Percentiles rank a stretch among this genome's conserved stretches.
These are phyloP conservation scores for Drosophila affinis DNA, from an alignment of 2,888 invertebrate species.

Conservation along the genomic window DNA sequence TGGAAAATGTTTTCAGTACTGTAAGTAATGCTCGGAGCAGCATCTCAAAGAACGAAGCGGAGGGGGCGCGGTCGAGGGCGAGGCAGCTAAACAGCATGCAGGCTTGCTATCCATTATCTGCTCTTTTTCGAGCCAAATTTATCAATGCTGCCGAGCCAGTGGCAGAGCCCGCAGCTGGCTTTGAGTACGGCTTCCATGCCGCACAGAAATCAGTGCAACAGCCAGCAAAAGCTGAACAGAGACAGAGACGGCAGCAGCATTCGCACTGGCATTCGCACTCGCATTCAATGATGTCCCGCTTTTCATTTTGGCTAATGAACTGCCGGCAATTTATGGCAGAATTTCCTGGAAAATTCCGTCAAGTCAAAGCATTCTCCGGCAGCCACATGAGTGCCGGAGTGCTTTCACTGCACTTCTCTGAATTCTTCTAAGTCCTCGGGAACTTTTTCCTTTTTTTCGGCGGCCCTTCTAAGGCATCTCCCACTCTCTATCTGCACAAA, in stretches of 20 bases:
- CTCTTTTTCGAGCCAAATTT: no score
- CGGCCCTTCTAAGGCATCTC: conserved; percentile 59
- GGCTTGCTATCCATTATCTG: conserved; percentile 41
- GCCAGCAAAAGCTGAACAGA: conserved; percentile 51
- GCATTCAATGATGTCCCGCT: conserved; percentile 23
- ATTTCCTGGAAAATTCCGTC: conserved; percentile 9
- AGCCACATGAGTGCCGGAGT: conserved; percentile 19
- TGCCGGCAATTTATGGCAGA: conserved; percentile 38
- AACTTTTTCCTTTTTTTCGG: conserved; percentile 11
- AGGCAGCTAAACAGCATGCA: conserved; percentile 33
- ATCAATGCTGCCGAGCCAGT: no score
- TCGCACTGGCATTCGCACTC: background rate
- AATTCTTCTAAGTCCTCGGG: conserved; percentile 11
- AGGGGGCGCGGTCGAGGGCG: no score
- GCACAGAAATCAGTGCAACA: conserved; percentile 31
- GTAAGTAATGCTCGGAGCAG: conserved; percentile 31
- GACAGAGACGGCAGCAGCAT: conserved; percentile 38
- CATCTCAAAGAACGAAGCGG: conserved; percentile 22
- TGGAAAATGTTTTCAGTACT: conserved; percentile 78
- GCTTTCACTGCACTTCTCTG: conserved; percentile 1
- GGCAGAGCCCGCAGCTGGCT: no score
- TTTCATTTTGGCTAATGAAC: conserved; percentile 68
- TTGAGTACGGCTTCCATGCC: no score
- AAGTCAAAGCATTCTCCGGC: conserved; percentile 9
- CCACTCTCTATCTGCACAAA: conserved; percentile 54